These are phyloP conservation scores for Drosophila repleta DNA, from an alignment of 1,140 invertebrate genomes.

Conservation along the genomic window DNA sequence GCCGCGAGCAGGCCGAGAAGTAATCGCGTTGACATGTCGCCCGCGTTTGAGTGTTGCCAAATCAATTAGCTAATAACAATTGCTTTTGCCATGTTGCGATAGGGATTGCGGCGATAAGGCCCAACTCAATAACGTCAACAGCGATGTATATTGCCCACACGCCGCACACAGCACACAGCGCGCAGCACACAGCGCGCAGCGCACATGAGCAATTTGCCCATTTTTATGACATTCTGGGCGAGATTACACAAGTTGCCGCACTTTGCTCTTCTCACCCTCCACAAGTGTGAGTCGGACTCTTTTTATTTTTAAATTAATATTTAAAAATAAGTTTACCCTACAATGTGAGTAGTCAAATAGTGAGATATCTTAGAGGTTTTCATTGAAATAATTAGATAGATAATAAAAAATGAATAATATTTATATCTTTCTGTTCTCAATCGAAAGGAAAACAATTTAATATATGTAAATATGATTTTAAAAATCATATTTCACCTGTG, in stretches of 20 bases:
- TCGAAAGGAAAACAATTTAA: no score
- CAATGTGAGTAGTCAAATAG: no score
- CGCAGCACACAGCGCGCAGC: not conserved
- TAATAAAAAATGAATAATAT: no score
- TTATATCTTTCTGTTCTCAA: no score
- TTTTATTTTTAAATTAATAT: not conserved
- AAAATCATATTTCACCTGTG: no score
- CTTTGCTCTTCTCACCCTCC: not conserved
- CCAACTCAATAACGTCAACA: conserved; percentile 1
- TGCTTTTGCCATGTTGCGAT: conserved; percentile 55
- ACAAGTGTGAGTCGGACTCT: not conserved
- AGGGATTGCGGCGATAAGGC: conserved; percentile 53
- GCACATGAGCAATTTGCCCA: conserved; percentile 28
- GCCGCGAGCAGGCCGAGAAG: conserved; percentile 46
- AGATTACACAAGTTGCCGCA: conserved; percentile 33
- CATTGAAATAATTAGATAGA: no score
- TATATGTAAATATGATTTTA: no score
- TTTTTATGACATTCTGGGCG: conserved; percentile 31
- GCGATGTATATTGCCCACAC: not conserved
- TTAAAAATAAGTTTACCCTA: no score
- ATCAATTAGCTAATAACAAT: conserved; percentile 70
- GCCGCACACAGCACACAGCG: not conserved
- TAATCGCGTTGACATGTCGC: conserved; percentile 65
- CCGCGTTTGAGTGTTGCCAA: conserved; percentile 61
- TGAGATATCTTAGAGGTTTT: no score